phyloP scores from a whole-genome alignment of 1,140 invertebrate genomes.

The Matsumurasca onukii region DNA sequence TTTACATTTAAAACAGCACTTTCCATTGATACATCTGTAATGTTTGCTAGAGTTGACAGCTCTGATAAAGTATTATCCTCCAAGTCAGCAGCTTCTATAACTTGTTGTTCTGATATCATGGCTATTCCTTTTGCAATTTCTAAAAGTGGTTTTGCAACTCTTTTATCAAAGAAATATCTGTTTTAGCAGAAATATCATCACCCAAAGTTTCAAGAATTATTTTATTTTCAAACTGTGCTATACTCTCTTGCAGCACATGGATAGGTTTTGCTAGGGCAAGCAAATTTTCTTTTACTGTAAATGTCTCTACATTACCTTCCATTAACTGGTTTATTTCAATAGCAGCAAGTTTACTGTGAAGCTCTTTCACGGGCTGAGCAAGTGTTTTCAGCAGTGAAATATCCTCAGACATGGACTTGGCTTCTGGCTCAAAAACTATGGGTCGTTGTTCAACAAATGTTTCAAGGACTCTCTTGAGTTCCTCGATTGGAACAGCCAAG shows the following conservation, averaged over 20 bases:
- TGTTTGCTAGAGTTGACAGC: constrained; percentile 35
- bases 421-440: constrained; percentile 24
- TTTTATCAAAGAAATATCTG: constrained; percentile 45
- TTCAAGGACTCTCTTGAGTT: constrained; percentile 54
- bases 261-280: constrained; percentile 26
- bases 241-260: constrained; percentile 25
- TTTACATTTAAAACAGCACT: constrained; percentile 22
- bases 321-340: constrained; percentile 43
- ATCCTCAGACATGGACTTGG: constrained; percentile 26
- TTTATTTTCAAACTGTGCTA: constrained; percentile 30
- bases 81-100: constrained; percentile 35
- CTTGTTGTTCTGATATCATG: constrained; percentile 45
- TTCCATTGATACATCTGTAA: constrained; percentile 24
- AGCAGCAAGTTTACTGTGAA: constrained; percentile 55
- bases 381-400: constrained; percentile 50
- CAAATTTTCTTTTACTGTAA: constrained; percentile 24
- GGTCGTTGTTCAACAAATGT: constrained; percentile 27
- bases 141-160: constrained; percentile 50
- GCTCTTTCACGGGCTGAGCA: constrained; percentile 53
- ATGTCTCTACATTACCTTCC: constrained; percentile 25
- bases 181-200: constrained; percentile 14
- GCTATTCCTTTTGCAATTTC: constrained; percentile 49
- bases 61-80: constrained; percentile 34
- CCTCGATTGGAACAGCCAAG: constrained; percentile 50
- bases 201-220: constrained; percentile 28